These are phyloP conservation scores for Stichopus horrens DNA, from an alignment of 53 echinoderm and acorn worm species.

Conservation along the genomic window DNA sequence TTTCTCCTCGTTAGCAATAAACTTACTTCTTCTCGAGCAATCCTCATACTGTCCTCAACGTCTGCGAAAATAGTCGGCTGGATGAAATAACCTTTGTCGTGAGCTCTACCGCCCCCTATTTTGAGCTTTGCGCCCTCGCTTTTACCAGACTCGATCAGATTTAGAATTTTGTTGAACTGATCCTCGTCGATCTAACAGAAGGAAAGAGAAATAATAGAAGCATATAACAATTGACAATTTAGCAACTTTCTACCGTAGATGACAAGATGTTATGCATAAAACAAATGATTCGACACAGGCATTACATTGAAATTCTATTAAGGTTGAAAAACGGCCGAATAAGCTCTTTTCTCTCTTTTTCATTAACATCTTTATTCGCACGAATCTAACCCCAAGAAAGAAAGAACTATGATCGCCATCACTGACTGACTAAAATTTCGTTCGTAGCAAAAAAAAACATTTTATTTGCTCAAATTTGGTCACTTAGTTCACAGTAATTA, in stretches of 20 bases:
- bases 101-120: constrained; percentile 68
- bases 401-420: too few species aligned
- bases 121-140: constrained; percentile 80
- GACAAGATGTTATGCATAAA: not conserved
- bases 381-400: too few species aligned
- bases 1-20: not conserved
- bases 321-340: too few species aligned
- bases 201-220: not conserved
- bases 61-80: constrained; percentile 83
- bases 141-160: constrained; percentile 78
- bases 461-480: too few species aligned
- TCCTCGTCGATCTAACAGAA: constrained; percentile 71
- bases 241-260: not conserved
- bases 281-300: too few species aligned
- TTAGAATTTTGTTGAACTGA: constrained; percentile 76
- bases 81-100: constrained; percentile 64
- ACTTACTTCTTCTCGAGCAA: constrained; percentile 86
- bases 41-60: constrained; percentile 82
- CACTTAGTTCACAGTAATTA: too few species aligned
- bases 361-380: too few species aligned
- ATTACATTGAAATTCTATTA: too few species aligned
- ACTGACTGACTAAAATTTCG: too few species aligned
- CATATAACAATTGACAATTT: not conserved
- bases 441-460: too few species aligned
- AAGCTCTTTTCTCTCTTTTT: too few species aligned